phyloP scores from a whole-genome alignment of 2,113 vertebrate species.

The Pelobates fuscus region DNA sequence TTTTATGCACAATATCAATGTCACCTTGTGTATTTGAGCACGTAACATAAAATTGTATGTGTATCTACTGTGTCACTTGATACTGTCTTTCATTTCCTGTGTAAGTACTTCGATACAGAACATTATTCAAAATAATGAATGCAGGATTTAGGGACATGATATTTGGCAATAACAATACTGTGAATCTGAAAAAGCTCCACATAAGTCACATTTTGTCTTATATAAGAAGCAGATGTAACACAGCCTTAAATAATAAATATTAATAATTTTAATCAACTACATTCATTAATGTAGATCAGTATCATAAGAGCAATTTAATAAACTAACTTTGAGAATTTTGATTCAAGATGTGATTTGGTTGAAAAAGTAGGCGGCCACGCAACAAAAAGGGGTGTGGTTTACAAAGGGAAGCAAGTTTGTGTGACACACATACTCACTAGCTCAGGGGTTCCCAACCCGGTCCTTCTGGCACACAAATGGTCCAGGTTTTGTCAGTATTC shows the following conservation, averaged over 20 bases:
- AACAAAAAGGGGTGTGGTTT: too few relatives aligned
- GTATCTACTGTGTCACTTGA: constrained; percentile 15
- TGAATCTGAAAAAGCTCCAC: not conserved
- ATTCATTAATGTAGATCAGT: too few relatives aligned
- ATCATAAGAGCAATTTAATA: too few relatives aligned
- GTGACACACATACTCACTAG: too few relatives aligned
- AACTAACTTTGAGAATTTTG: too few relatives aligned
- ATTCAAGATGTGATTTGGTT: too few relatives aligned
- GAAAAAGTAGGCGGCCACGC: too few relatives aligned
- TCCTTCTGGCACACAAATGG: too few relatives aligned
- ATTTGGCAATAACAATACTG: constrained; percentile 11
- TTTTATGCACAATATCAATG: not conserved
- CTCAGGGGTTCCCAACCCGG: too few relatives aligned
- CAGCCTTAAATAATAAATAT: not conserved
- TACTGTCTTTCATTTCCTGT: constrained; percentile 12
- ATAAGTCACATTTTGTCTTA: constrained; percentile 18
- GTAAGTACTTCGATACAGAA: not conserved
- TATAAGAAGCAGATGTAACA: constrained; percentile 18
- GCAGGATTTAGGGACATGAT: not conserved
- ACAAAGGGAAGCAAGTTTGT: too few relatives aligned
- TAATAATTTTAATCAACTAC: not conserved
- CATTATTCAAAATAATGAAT: not conserved
- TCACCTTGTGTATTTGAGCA: constrained; percentile 5
- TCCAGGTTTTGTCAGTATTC: too few relatives aligned
- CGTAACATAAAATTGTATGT: constrained; percentile 7